phyloP scores from a whole-genome alignment of 2,113 vertebrate genomes.

The Ranitomeya variabilis region DNA sequence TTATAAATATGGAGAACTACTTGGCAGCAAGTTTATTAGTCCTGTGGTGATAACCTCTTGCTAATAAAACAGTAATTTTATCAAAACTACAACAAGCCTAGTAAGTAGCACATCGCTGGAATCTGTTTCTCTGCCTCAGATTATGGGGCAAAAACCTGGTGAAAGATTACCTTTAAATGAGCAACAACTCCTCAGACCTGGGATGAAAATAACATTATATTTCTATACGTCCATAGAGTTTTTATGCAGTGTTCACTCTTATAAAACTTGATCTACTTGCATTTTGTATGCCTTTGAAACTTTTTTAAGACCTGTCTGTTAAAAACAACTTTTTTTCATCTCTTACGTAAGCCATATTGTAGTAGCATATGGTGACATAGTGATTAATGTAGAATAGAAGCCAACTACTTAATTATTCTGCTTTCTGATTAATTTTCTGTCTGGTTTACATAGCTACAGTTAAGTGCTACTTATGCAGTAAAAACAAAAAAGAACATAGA shows the following conservation, averaged over 20 bases:
- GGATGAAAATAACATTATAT: neutral
- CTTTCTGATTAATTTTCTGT: conserved; percentile 17
- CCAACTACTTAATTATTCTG: conserved; percentile 10
- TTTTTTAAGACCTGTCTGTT: neutral
- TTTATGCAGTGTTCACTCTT: neutral
- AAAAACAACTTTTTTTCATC: neutral
- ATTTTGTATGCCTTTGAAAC: neutral
- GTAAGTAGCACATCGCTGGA: too few species aligned
- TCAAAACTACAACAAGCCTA: too few species aligned
- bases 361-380: conserved; percentile 27
- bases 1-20: too few species aligned
- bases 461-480: neutral
- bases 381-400: conserved; percentile 12
- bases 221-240: neutral
- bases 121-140: too few species aligned
- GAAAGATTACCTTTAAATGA: too few species aligned
- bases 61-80: too few species aligned
- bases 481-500: neutral
- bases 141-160: too few species aligned
- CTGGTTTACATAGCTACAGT: neutral
- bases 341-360: conserved; percentile 24
- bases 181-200: neutral
- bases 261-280: neutral
- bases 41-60: too few species aligned
- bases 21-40: too few species aligned